These are phyloP conservation scores for Hermetia illucens DNA, from an alignment of 1,140 invertebrate species.

Conservation along the genomic window DNA sequence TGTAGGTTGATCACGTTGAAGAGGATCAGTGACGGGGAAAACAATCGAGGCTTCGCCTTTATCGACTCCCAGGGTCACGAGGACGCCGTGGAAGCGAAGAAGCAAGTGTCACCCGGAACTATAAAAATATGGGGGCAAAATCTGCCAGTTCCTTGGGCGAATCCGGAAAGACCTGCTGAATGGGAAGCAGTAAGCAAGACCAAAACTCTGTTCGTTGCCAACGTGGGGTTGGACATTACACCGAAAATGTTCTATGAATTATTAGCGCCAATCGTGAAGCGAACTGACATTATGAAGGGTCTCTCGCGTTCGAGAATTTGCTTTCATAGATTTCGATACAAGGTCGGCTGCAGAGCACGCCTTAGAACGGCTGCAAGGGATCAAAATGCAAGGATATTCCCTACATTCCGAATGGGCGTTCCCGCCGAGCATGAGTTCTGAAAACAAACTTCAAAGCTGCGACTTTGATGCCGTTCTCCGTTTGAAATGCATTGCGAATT, in stretches of 20 bases:
- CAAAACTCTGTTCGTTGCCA: constrained; percentile 9
- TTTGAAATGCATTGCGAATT: constrained; percentile 11
- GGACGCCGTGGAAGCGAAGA: constrained; percentile 9
- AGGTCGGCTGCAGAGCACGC: constrained; percentile 9
- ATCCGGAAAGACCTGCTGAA: constrained; percentile 7
- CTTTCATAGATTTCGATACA: constrained; percentile 9
- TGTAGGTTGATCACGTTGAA: constrained; percentile 2
- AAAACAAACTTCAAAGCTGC: constrained; percentile 6
- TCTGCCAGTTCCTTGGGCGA: constrained; percentile 11
- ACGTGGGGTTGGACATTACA: constrained; percentile 7
- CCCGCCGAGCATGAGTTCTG: constrained; percentile 8
- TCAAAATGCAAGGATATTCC: constrained; percentile 1
- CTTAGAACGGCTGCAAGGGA: constrained; percentile 7
- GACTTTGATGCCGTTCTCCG: constrained; percentile 11
- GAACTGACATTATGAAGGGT: constrained; percentile 7
- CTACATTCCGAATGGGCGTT: constrained; percentile 10
- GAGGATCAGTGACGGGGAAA: not conserved
- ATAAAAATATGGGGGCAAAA: constrained; percentile 8
- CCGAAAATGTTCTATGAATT: constrained; percentile 7
- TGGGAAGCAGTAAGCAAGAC: constrained; percentile 4
- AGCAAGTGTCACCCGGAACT: constrained; percentile 7
- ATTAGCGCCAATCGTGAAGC: constrained; percentile 5
- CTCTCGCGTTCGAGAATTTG: constrained; percentile 8
- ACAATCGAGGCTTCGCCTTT: constrained; percentile 10
- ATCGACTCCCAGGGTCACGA: constrained; percentile 8